These are phyloP conservation scores for Thunnus albacares DNA, from an alignment of 2,797 vertebrate species.

Conservation along the genomic window DNA sequence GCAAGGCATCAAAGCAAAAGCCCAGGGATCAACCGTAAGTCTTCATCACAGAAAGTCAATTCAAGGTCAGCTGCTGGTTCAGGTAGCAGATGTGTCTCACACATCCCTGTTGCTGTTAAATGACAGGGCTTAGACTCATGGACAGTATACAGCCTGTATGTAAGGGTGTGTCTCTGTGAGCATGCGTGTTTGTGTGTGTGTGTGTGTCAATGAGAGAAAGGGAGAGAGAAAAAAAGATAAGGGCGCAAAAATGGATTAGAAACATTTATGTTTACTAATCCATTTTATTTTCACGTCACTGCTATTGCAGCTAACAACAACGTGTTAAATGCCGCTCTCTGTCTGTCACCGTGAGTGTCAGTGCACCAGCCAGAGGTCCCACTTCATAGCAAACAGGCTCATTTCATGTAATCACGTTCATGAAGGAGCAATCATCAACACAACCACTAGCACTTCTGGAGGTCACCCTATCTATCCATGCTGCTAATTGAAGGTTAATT, in stretches of 20 bases:
- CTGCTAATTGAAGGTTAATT: slow-evolving; percentile 75
- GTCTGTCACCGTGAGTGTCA: background rate
- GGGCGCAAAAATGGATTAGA: background rate
- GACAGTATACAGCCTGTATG: slow-evolving; percentile 22
- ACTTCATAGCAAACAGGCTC: slow-evolving; percentile 45
- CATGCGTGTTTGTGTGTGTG: background rate
- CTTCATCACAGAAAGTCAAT: slow-evolving; percentile 81
- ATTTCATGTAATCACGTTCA: slow-evolving; percentile 51
- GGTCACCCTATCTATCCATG: slow-evolving; percentile 55
- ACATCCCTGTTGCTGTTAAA: slow-evolving; percentile 67
- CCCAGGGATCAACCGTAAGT: slow-evolving; percentile 81
- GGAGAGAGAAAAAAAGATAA: background rate
- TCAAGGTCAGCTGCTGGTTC: slow-evolving; percentile 80
- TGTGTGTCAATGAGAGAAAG: background rate
- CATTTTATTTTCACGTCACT: slow-evolving; percentile 28
- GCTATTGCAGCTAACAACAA: slow-evolving; percentile 35
- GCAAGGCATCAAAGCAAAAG: slow-evolving; percentile 68
- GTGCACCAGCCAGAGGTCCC: slow-evolving; percentile 17
- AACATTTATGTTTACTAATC: slow-evolving; percentile 18
- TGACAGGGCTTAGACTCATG: slow-evolving; percentile 59
- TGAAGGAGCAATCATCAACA: slow-evolving; percentile 47
- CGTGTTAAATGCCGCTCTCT: slow-evolving; percentile 15
- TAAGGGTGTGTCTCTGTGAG: background rate
- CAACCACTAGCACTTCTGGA: slow-evolving; percentile 50
- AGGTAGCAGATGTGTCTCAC: slow-evolving; percentile 69